phyloP scores from a whole-genome alignment of 2,888 invertebrate genomes.

The Ctena decussata region DNA sequence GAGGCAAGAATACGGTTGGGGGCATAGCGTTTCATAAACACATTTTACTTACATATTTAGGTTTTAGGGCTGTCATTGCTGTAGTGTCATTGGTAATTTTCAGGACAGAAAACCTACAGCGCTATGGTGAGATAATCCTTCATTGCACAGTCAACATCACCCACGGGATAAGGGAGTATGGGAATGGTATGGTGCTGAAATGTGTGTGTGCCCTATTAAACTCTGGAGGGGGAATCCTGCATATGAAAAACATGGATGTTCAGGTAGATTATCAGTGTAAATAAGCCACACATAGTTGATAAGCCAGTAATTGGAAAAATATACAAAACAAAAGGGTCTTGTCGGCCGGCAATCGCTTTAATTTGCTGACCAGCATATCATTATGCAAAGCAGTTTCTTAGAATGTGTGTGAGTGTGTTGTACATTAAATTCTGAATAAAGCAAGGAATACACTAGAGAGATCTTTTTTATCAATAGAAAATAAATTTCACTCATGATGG shows the following conservation, averaged over 20 bases:
- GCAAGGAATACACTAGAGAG: too few species aligned
- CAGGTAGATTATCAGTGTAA: constrained; percentile 18
- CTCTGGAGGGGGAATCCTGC: constrained; percentile 78
- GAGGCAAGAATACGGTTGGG: not conserved
- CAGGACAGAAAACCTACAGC: constrained; percentile 67
- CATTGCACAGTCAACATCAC: constrained; percentile 74
- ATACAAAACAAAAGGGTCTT: too few species aligned
- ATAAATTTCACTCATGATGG: too few species aligned
- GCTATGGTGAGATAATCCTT: constrained; percentile 76
- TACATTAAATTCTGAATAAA: too few species aligned
- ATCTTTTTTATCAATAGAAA: too few species aligned
- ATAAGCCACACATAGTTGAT: too few species aligned
- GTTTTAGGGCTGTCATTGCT: not conserved
- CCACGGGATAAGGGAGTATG: constrained; percentile 67
- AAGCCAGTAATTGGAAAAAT: too few species aligned
- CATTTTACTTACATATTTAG: not conserved
- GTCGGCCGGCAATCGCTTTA: too few species aligned
- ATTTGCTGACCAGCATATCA: too few species aligned
- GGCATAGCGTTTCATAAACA: not conserved
- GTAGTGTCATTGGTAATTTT: not conserved
- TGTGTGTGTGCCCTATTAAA: constrained; percentile 78
- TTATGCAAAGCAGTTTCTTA: too few species aligned
- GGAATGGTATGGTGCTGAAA: constrained; percentile 72
- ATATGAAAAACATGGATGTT: constrained; percentile 74
- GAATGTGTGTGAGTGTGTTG: too few species aligned